Base-by-base conservation (phyloP, 2,113 vertebrate genomes). In the Tragulus kanchil region DNA sequence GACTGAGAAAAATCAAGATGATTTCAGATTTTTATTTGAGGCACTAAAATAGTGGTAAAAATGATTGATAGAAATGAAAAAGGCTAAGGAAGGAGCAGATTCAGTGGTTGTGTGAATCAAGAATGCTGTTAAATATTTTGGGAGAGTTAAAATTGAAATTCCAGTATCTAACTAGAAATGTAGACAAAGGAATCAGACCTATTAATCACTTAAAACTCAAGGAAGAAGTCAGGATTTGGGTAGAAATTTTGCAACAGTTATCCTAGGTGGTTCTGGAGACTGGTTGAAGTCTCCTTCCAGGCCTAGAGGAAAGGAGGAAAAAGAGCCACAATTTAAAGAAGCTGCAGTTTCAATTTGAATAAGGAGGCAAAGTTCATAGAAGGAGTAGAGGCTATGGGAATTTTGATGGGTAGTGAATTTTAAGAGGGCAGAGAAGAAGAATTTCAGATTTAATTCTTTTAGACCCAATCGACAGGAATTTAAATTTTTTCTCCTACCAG, bases 91-190 rank as follows among this genome's bases (percentile, higher is more conserved):
- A 52, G 56, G 50, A 45, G 14, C 17, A 69, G 42, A 78, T 59
- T 69, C 78, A 23, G 19, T 78, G 16, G 45, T 71, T 36, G 8
- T 50, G 10, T 96, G 62, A 78, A 79, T 93, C n/a, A 50, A 85
- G 71, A 71, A 75, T 73, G 82, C 26, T 90, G 31, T 73, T 73
- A 73, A 73, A 45, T 73, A 73, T 61, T 69, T 62, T 61, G 77
- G 75, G 14, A 85, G 48, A 84, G 52, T 54, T 92, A 71, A 79
- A 36, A 61, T 84, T 83, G n/a, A 89, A 92, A 92, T 94, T 61
- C 36, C 25, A 42, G 11, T 83, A 28, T 61, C 50, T 90, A 64
- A 82, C 48, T 58, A 67, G 73, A 91, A 61, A 52, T 56, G n/a
- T n/a, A 58, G 54, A 71, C 78, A 48, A 84, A 69, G 36, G 54